These are phyloP conservation scores for Scleropages formosus DNA, from an alignment of 2,797 vertebrate genomes.

Conservation along the genomic window DNA sequence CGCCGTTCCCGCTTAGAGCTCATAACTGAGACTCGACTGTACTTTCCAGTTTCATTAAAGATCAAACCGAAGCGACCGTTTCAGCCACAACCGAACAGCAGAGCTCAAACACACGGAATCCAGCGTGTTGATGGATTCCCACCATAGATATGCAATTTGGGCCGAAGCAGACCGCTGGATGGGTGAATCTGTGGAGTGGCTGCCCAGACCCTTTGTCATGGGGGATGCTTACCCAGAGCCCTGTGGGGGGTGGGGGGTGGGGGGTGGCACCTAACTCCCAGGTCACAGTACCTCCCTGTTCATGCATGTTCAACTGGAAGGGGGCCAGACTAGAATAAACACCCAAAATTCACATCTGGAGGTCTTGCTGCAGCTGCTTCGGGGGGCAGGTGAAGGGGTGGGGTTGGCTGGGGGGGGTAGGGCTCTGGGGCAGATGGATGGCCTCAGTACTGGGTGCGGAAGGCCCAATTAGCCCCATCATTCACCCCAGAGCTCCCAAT, in stretches of 20 bases:
- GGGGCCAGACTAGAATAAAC: constrained; percentile 47
- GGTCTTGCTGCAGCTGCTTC: constrained; percentile 48
- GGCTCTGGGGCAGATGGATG: constrained; percentile 46
- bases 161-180: no score
- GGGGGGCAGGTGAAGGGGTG: not conserved
- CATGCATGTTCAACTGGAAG: constrained; percentile 39
- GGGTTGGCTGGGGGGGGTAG: constrained; percentile 27
- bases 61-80: no score
- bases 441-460: constrained; percentile 52
- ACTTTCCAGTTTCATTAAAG: no score
- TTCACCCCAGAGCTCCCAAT: constrained; percentile 48
- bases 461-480: constrained; percentile 57
- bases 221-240: no score
- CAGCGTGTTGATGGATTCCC: no score
- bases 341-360: constrained; percentile 59
- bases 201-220: no score
- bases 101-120: no score
- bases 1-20: no score
- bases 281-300: constrained; percentile 37
- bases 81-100: no score
- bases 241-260: constrained; percentile 49
- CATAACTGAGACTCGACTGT: no score
- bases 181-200: no score
- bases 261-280: constrained; percentile 20
- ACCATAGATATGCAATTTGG: no score